These are phyloP conservation scores for Drosophila lacteicornis DNA, from an alignment of 1,140 invertebrate genomes.

Conservation along the genomic window DNA sequence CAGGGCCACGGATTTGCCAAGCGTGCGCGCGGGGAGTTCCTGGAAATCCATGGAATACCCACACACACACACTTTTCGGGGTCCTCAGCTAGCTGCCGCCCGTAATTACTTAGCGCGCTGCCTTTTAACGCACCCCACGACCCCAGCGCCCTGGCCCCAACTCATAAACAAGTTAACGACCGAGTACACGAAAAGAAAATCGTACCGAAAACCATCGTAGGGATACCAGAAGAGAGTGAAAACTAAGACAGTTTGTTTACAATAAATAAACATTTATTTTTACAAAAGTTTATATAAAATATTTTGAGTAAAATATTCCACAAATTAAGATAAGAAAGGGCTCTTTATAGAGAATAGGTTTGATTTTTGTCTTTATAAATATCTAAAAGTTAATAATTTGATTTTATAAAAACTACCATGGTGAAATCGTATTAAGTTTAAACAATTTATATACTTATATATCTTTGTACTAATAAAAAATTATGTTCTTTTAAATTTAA, in stretches of 20 bases:
- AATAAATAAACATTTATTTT: background rate
- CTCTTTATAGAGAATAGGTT: background rate
- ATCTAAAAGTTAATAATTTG: too few relatives aligned
- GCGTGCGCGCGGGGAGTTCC: constrained; percentile 36
- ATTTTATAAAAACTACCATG: too few relatives aligned
- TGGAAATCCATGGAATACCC: constrained; percentile 37
- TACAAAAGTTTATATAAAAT: background rate
- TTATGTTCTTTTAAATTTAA: background rate
- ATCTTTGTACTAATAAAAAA: background rate
- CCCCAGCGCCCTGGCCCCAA: constrained; percentile 18
- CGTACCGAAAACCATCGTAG: background rate
- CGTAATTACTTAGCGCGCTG: constrained; percentile 57
- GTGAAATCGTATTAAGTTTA: too few relatives aligned
- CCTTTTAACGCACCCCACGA: constrained; percentile 50
- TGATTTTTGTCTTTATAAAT: background rate
- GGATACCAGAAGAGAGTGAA: background rate
- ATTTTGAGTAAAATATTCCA: background rate
- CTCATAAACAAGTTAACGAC: constrained; percentile 66
- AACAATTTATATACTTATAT: too few relatives aligned
- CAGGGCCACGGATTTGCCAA: constrained; percentile 29
- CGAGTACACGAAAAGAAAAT: constrained; percentile 9
- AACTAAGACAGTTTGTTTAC: background rate
- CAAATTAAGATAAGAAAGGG: too few relatives aligned
- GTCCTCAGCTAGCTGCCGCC: constrained; percentile 29
- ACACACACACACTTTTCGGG: constrained; percentile 28